phyloP scores from a whole-genome alignment of 1,140 invertebrate genomes.

The Saccostrea glomerata region DNA sequence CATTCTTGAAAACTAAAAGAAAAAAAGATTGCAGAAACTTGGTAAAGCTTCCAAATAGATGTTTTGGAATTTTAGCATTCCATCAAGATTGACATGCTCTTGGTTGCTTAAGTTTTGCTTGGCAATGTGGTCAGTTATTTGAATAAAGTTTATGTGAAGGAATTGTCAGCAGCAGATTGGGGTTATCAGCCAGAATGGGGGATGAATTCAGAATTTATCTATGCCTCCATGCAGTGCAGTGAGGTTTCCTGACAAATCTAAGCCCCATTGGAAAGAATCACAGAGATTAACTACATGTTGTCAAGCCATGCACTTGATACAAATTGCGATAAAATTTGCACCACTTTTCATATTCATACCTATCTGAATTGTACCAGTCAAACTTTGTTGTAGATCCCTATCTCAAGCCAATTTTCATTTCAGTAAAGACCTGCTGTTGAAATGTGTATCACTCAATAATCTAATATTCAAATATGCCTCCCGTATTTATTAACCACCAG shows the following conservation, averaged over 20 bases:
- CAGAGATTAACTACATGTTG: conserved; percentile 13
- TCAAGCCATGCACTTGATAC: neutral
- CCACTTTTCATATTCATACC: conserved; percentile 6
- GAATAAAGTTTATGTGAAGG: neutral
- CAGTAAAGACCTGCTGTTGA: neutral
- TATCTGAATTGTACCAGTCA: conserved; percentile 9
- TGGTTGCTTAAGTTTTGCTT: neutral
- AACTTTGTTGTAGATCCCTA: conserved; percentile 16
- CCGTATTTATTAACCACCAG: neutral
- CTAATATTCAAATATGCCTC: neutral
- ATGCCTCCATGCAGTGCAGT: conserved; percentile 12
- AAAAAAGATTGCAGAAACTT: no score
- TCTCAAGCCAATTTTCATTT: conserved; percentile 4
- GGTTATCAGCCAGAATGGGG: neutral
- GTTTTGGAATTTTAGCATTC: neutral
- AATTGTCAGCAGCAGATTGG: conserved; percentile 9
- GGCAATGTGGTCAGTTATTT: neutral
- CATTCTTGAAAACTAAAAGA: no score
- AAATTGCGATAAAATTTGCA: conserved; percentile 22
- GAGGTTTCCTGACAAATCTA: conserved; percentile 17
- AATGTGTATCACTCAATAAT: neutral
- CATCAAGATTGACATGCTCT: neutral
- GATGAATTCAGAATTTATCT: neutral
- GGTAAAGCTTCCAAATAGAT: no score
- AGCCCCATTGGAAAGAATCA: neutral